Evolutionary conservation across 2,888 invertebrate genomes (phyloP).

Genomic region (Ormyrus pomaceus): DNA sequence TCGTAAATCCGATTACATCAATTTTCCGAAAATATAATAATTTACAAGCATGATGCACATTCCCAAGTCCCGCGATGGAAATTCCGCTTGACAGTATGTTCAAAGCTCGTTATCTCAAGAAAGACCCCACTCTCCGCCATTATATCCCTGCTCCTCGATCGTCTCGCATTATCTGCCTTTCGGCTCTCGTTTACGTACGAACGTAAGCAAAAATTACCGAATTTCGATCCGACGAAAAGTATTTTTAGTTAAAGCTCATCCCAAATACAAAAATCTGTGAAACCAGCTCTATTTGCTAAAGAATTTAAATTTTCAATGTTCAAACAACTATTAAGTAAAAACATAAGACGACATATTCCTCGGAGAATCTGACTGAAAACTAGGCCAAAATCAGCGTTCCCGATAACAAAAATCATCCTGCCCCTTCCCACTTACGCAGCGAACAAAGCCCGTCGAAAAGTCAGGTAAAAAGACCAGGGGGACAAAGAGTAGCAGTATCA

Average conservation of each 20-base stretch:
- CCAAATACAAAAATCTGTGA: too few relatives aligned
- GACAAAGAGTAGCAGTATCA: conserved; percentile 60
- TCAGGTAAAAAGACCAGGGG: too few relatives aligned
- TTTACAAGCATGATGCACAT: conserved; percentile 37
- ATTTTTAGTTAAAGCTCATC: too few relatives aligned
- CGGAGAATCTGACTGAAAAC: neutral
- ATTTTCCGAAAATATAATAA: conserved; percentile 49
- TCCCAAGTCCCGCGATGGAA: conserved; percentile 10
- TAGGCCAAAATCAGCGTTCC: neutral
- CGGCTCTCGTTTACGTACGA: too few relatives aligned
- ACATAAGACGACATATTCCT: too few relatives aligned
- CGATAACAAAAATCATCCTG: neutral
- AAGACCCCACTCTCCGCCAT: conserved; percentile 2
- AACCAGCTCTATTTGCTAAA: too few relatives aligned
- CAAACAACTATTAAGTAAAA: too few relatives aligned
- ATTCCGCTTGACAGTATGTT: conserved; percentile 43
- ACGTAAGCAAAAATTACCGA: too few relatives aligned
- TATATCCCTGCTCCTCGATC: neutral
- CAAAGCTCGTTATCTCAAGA: conserved; percentile 50
- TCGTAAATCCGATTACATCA: conserved; percentile 54
- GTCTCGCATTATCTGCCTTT: neutral
- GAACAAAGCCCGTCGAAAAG: too few relatives aligned
- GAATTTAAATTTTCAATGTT: too few relatives aligned
- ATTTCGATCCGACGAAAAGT: too few relatives aligned
- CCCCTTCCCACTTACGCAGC: too few relatives aligned